Conservation (phyloP, 2,113 vertebrate genomes). For the Gallinago undulata region DNA sequence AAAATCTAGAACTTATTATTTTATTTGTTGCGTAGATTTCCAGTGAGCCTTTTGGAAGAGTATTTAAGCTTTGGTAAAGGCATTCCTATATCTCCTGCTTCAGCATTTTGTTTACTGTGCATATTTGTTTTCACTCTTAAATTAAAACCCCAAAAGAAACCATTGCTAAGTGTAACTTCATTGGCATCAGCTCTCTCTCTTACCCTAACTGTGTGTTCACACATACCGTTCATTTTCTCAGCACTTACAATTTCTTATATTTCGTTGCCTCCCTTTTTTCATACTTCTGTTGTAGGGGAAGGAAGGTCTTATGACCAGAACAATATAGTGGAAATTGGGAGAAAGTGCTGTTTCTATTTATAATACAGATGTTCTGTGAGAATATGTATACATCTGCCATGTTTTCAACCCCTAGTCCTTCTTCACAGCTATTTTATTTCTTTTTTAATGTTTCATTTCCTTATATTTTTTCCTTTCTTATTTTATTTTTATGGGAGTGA, state of each 20-base stretch:
- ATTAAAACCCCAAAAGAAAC: neutral
- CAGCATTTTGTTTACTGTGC: neutral
- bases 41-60: neutral
- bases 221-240: neutral
- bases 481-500: neutral
- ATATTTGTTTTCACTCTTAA: neutral
- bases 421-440: neutral
- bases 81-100: neutral
- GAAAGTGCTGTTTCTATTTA: neutral
- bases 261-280: neutral
- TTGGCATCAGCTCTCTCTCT: neutral
- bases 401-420: neutral
- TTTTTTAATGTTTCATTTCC: neutral
- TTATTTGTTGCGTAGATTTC: neutral
- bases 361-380: neutral
- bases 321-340: neutral
- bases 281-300: neutral
- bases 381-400: neutral
- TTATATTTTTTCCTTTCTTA: neutral
- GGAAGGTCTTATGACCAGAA: neutral
- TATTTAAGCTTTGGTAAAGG: neutral
- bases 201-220: neutral
- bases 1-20: neutral
- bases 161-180: neutral
- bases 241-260: neutral